Evolutionary conservation across 2,888 invertebrate genomes (phyloP).

Genomic region (Colostygia pectinataria): DNA sequence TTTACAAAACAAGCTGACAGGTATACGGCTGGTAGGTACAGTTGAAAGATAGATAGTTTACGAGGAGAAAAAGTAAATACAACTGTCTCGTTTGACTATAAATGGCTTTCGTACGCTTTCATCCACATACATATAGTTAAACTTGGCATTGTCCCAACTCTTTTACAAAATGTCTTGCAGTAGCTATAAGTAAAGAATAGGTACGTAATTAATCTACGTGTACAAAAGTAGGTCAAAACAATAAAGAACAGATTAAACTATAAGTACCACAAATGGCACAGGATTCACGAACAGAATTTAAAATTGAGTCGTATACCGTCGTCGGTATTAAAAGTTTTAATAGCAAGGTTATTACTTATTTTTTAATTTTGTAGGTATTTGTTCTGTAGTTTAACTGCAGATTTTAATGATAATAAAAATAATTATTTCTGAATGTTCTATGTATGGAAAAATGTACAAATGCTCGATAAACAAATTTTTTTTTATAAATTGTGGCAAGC

Average conservation of each 20-base stretch:
- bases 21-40: slow-evolving; percentile 14
- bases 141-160: slow-evolving; percentile 57
- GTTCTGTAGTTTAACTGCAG: slow-evolving; percentile 9
- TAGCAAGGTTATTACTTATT: slow-evolving; percentile 21
- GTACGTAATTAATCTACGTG: slow-evolving; percentile 57
- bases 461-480: too few species aligned
- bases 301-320: slow-evolving; percentile 25
- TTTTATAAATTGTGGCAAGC: too few species aligned
- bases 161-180: slow-evolving; percentile 57
- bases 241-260: slow-evolving; percentile 52
- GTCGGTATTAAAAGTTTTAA: slow-evolving; percentile 26
- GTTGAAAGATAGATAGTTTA: slow-evolving; percentile 19
- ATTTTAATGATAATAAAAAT: slow-evolving; percentile 1
- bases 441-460: too few species aligned
- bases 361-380: slow-evolving; percentile 12
- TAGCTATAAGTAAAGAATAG: slow-evolving; percentile 56
- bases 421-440: slow-evolving; percentile 2
- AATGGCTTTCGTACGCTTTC: slow-evolving; percentile 32
- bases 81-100: slow-evolving; percentile 31
- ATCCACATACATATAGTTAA: slow-evolving; percentile 38
- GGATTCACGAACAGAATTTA: slow-evolving; percentile 38
- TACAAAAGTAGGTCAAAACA: slow-evolving; percentile 54
- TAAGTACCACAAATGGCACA: slow-evolving; percentile 35
- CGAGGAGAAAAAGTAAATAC: slow-evolving; percentile 29
- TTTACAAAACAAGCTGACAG: slow-evolving; percentile 25